These are phyloP conservation scores for Epicampocera succincta DNA, from an alignment of 2,888 invertebrate genomes.

Conservation along the genomic window DNA sequence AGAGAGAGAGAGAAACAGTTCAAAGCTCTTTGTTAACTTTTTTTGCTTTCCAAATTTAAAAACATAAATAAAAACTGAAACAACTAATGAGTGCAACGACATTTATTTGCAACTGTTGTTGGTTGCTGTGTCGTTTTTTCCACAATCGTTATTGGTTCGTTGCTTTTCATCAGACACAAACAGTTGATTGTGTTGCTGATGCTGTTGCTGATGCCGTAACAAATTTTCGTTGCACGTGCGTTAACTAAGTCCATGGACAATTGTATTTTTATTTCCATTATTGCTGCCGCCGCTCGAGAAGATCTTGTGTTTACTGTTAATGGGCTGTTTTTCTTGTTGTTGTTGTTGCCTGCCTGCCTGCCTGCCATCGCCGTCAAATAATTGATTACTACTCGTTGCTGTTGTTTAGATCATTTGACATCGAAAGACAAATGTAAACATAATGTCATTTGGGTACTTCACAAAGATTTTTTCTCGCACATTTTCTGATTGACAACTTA, in stretches of 20 bases:
- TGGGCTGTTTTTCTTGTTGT: constrained; percentile 1
- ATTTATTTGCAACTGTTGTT: constrained; percentile 65
- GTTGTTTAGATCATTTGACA: constrained; percentile 66
- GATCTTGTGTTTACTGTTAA: constrained; percentile 22
- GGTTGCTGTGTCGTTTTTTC: constrained; percentile 23
- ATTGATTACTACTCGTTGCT: constrained; percentile 62
- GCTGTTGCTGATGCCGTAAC: constrained; percentile 62
- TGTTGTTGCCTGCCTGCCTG: background rate
- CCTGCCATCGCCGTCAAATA: constrained; percentile 54
- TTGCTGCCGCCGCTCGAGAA: constrained; percentile 23
- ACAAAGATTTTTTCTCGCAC: constrained; percentile 19
- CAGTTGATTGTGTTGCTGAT: constrained; percentile 49
- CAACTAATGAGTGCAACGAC: constrained; percentile 68
- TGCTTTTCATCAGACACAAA: constrained; percentile 15
- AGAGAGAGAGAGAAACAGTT: constrained; percentile 50
- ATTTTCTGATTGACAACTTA: constrained; percentile 61
- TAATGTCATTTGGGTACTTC: constrained; percentile 66
- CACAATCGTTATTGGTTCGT: constrained; percentile 23
- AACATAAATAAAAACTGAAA: constrained; percentile 34
- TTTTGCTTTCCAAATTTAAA: constrained; percentile 35
- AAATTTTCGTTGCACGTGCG: constrained; percentile 69
- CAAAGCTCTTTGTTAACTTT: constrained; percentile 65
- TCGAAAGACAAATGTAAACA: constrained; percentile 68
- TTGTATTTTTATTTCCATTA: background rate
- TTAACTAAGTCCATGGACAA: constrained; percentile 49